Base-by-base conservation (phyloP, 2,113 vertebrate species). In the Pandion haliaetus region DNA sequence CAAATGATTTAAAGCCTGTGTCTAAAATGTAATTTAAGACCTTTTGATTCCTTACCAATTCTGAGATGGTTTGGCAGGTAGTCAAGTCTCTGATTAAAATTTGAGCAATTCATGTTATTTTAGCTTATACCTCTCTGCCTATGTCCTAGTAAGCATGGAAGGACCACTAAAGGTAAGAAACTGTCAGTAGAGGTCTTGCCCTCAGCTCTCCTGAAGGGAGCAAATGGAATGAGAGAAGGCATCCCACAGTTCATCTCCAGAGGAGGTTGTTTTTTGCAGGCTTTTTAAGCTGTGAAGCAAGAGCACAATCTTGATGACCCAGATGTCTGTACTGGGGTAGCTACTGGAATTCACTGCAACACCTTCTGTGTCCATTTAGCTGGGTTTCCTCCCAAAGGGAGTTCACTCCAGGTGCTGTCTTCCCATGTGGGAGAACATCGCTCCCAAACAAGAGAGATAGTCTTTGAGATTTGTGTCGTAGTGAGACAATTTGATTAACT, bases 11-110 rank as follows among this genome's bases (percentile, higher is more conserved):
- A 94, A 93, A 78, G 81, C 40, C 66, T 59, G 24, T 55, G 66
- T 95, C 74, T 95, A 70, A 93, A 84, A 54, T 4, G 9, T 86
- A 59, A 92, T 95, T 94, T 94, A 97, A 90, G 74, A 80, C n/a
- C 47, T 94, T 95, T 88, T 95, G 84, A 96, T 93, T 94, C 74
- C 65, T 94, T 92, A 94, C 83, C 87, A 93, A 3, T 88, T 88
- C 71, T 93, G 42, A 32, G 54, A 82, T 91, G 38, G 19, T 71
- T 95, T 97, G 95, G 94, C 84, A 88, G 34, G 31, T 85, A 66
- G 49, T 82, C 91, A 95, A 82, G 29, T 80, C 34, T 79, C 42
- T 76, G 72, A 92, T 94, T 88, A 94, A 94, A 86, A 80, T 95
- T 47, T 69, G 66, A 96, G 32, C 54, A 66, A 79, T 77, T 90